Percentiles rank a stretch among this genome's conserved stretches.
Conservation (phyloP, 2,797 vertebrate genomes). For the Anas flavirostris region DNA sequence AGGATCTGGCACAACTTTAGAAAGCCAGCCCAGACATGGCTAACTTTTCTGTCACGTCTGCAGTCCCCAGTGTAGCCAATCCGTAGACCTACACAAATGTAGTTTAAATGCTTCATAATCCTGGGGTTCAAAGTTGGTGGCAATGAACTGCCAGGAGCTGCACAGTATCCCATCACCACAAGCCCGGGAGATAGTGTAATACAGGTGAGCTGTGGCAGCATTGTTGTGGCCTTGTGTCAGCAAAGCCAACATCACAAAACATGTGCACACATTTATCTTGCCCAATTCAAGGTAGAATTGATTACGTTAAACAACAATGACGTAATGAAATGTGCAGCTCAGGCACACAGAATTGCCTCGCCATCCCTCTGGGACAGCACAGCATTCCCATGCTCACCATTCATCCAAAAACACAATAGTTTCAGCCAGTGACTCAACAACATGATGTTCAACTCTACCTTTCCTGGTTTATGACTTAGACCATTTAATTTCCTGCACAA, state of each 20-base stretch:
- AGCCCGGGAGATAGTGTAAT: neutral
- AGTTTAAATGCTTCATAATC: neutral
- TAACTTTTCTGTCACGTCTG: neutral
- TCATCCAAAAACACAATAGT: neutral
- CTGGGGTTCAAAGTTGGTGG: neutral
- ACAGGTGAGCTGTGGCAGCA: neutral
- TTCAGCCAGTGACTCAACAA: neutral
- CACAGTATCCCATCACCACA: neutral
- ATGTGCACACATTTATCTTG: neutral
- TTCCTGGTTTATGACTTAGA: neutral
- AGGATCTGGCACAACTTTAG: neutral
- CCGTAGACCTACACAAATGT: neutral
- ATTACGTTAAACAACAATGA: neutral
- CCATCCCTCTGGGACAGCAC: fast-evolving
- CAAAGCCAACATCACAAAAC: neutral
- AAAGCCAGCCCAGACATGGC: neutral
- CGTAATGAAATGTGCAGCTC: neutral
- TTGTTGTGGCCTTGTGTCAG: neutral
- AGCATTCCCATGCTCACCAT: fast-evolving
- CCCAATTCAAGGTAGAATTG: neutral
- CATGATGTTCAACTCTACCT: neutral
- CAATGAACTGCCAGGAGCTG: neutral
- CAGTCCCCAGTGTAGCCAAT: neutral
- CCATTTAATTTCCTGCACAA: neutral
- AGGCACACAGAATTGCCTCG: neutral